Evolutionary conservation across 2,888 invertebrate genomes (phyloP).

Genomic region (Rotaria sp.): DNA sequence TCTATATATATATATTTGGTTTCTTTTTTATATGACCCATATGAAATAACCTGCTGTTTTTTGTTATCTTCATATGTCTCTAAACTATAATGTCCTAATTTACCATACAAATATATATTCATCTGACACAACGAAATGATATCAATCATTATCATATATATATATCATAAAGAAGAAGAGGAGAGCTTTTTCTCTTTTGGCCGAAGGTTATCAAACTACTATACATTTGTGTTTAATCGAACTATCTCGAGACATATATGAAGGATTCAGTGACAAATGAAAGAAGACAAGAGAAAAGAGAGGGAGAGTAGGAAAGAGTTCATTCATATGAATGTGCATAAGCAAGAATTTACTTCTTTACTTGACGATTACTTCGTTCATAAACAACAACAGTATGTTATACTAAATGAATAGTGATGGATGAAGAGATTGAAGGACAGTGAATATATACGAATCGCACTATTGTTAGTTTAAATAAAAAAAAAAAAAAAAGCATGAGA

Average conservation of each 20-base stretch:
- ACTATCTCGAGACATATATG: background rate
- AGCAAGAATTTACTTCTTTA: background rate
- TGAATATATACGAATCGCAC: background rate
- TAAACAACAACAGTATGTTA: background rate
- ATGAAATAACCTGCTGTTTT: background rate
- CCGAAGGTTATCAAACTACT: background rate
- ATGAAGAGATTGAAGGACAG: background rate
- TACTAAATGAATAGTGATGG: background rate
- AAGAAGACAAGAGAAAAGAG: background rate
- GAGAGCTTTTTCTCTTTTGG: background rate
- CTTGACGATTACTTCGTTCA: background rate
- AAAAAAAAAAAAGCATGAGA: background rate
- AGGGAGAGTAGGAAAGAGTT: background rate
- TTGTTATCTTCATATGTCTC: background rate
- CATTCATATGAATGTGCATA: background rate
- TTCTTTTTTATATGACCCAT: background rate
- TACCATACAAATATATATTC: background rate
- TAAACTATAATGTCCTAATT: background rate
- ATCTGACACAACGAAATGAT: background rate
- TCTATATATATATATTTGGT: background rate
- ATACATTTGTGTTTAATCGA: conserved; percentile 1
- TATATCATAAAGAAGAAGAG: background rate
- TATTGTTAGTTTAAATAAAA: conserved; percentile 3
- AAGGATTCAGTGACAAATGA: background rate
- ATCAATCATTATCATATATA: conserved; percentile 12